Evolutionary conservation across 2,113 vertebrate genomes (phyloP), one percentile per base, ranked within the genome.

Genomic region (Clarias gariepinus): DNA sequence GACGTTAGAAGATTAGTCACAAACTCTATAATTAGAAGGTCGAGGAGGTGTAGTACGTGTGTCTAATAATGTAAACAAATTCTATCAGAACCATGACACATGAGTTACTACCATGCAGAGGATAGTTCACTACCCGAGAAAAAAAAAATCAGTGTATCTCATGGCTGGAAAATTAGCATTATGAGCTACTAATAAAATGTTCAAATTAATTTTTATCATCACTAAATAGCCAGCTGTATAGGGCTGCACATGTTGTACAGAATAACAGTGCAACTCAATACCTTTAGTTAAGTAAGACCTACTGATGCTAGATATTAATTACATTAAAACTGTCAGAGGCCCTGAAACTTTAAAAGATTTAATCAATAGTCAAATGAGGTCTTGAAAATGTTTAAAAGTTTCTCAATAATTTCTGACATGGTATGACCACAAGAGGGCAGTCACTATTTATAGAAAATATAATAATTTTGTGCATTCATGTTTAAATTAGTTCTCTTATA

Each of bases 391-490:
- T 2, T 61, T 21, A 47, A 33, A 52, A 9, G 13, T 7, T 36
- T 19, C 12, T 63, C 2, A 52, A 3, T 8, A 8, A 41, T 4
- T 12, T 53, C 0, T 19, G 25, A 30, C 0, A 66, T 41, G 25
- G n/a, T 12, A 81, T 19, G 21, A 68, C 93, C 94, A 94, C 90
- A 90, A 94, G 94, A 88, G 89, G 91, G 90, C 93, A 93, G 87
- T 89, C 89, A 87, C 79, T 66, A 63, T 90, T 77, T 47, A 84
- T 60, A 28, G 61, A 66, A 25, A 52, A 77, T 9, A 0, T 77
- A 15, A 36, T 3, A 25, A 13, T 21, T 23, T 25, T 1, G 1
- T 47, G 47, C 23, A 74, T 12, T 61, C 21, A 52, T 58, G 47
- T 47, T 84, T 36, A 47, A 19, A 23, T 61, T 16, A 30, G 33